These are phyloP conservation scores for Apostichopus parvimensis DNA, from an alignment of 35 echinoderm and acorn worm species.

Conservation along the genomic window DNA sequence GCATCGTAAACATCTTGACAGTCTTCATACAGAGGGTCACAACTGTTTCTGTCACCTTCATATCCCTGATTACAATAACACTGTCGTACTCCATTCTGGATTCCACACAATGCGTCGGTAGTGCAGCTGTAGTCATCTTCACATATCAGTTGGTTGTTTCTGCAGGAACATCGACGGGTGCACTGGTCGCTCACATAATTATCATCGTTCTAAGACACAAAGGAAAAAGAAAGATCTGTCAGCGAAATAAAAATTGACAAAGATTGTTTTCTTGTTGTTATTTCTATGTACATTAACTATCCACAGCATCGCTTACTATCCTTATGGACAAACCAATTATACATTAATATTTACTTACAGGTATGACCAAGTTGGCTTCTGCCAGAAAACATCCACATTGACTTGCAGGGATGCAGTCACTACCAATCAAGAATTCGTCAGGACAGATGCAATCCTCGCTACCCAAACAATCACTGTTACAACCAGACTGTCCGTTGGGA, in stretches of 20 bases:
- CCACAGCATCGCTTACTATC: no score
- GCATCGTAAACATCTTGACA: background rate
- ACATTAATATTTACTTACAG: background rate
- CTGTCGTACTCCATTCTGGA: background rate
- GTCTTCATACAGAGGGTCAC: background rate
- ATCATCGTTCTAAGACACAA: background rate
- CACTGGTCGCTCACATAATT: background rate
- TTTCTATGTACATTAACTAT: no score
- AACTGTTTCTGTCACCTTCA: background rate
- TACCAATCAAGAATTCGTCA: background rate
- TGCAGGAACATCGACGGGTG: background rate
- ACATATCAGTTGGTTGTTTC: background rate
- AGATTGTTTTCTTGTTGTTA: no score
- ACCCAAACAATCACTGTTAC: background rate
- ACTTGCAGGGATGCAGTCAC: background rate
- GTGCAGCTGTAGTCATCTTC: background rate
- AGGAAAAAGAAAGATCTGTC: no score
- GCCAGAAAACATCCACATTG: constrained; percentile 1
- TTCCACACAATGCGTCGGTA: background rate
- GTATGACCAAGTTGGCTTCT: background rate
- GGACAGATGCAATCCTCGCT: background rate
- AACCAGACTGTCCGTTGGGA: background rate
- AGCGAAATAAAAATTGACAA: no score
- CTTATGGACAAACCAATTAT: no score
- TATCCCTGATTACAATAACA: background rate